Percentiles rank a stretch among this genome's conserved stretches.
Evolutionary conservation across 2,888 invertebrate species (phyloP).

Genomic region (Drosophila meridionalis): DNA sequence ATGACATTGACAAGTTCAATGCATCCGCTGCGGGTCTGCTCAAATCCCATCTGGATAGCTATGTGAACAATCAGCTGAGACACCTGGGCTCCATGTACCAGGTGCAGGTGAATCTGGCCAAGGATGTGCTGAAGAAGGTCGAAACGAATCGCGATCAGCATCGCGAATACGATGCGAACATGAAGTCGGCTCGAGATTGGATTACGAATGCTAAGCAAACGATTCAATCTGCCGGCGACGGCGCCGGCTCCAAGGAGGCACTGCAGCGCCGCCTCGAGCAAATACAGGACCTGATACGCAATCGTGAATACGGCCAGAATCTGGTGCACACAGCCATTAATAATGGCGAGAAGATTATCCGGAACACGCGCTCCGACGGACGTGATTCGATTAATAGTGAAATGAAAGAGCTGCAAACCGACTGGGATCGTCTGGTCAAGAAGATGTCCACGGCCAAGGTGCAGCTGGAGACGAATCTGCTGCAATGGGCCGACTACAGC

Average conservation of each 20-base stretch:
- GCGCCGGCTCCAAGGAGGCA: slow-evolving; percentile 92
- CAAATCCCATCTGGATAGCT: slow-evolving; percentile 93
- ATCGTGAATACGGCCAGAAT: slow-evolving; percentile 94
- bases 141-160: slow-evolving; percentile 95
- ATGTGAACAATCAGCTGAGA: slow-evolving; percentile 94
- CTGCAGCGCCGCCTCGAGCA: slow-evolving; percentile 92
- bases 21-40: slow-evolving; percentile 91
- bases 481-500: slow-evolving; percentile 98
- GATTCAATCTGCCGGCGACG: slow-evolving; percentile 92
- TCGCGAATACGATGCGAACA: slow-evolving; percentile 91
- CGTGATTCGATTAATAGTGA: slow-evolving; percentile 94
- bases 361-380: slow-evolving; percentile 95
- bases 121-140: slow-evolving; percentile 95
- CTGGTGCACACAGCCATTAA: slow-evolving; percentile 94
- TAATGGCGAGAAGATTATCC: slow-evolving; percentile 94
- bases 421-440: slow-evolving; percentile 96
- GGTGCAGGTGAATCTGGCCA: slow-evolving; percentile 94
- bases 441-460: slow-evolving; percentile 97
- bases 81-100: slow-evolving; percentile 95
- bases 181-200: slow-evolving; percentile 92
- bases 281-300: slow-evolving; percentile 91
- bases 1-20: slow-evolving; percentile 93
- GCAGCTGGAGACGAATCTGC: slow-evolving; percentile 93
- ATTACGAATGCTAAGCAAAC: slow-evolving; percentile 94
- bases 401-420: slow-evolving; percentile 94